These are phyloP conservation scores for Apotomis turbidana DNA, from an alignment of 2,888 invertebrate genomes.

Conservation along the genomic window DNA sequence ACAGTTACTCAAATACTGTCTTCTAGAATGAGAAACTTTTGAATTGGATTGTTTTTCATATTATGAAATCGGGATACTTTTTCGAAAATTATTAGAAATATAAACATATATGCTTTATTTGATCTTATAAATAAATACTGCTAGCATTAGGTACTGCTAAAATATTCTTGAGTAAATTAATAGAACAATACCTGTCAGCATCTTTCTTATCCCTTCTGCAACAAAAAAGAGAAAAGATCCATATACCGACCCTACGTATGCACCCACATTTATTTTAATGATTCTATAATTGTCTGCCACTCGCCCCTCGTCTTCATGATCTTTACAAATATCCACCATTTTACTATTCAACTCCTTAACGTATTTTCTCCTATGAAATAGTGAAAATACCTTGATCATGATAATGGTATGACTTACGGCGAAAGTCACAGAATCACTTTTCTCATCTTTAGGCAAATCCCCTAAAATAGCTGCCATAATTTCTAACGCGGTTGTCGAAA, in stretches of 20 bases:
- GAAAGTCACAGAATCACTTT: conserved; percentile 69
- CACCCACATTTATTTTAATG: conserved; percentile 67
- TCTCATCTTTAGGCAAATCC: conserved; percentile 70
- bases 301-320: conserved; percentile 59
- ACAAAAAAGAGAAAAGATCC: conserved; percentile 62
- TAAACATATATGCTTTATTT: too few species aligned
- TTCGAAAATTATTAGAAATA: too few species aligned
- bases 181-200: conserved; percentile 43
- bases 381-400: conserved; percentile 66
- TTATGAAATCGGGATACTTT: too few species aligned
- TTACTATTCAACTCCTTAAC: conserved; percentile 62
- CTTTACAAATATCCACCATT: conserved; percentile 63
- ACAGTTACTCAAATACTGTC: too few species aligned
- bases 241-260: conserved; percentile 62
- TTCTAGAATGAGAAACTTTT: too few species aligned
- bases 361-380: conserved; percentile 60
- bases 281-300: conserved; percentile 64
- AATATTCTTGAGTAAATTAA: too few species aligned
- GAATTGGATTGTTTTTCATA: too few species aligned
- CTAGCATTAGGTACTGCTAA: too few species aligned
- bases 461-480: conserved; percentile 66
- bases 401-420: conserved; percentile 72
- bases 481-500: conserved; percentile 69
- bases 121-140: too few species aligned
- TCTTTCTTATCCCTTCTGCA: conserved; percentile 69